Evolutionary conservation across 2,797 vertebrate species (phyloP).

Genomic region (Cyprinella venusta): DNA sequence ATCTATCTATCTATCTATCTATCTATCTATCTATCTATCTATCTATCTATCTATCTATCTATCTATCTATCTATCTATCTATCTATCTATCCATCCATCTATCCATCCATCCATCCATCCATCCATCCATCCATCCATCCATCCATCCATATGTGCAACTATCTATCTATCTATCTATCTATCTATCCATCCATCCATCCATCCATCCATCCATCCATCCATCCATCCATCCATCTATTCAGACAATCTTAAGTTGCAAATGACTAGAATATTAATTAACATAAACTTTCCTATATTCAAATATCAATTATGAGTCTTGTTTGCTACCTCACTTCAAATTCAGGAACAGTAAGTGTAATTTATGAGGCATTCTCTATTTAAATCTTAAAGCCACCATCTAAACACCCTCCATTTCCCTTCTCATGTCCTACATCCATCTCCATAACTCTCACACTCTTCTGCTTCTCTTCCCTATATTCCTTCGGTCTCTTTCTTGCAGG

Average conservation of each 20-base stretch:
- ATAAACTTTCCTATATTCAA: background rate
- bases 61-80: background rate
- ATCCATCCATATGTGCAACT: rapidly evolving
- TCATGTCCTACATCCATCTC: conserved; percentile 1
- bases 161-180: background rate
- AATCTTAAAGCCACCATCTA: conserved; percentile 5
- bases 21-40: background rate
- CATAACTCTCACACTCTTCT: conserved; percentile 15
- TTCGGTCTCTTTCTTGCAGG: conserved; percentile 20
- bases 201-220: background rate
- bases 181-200: rapidly evolving
- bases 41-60: background rate
- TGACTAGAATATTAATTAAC: too few species aligned
- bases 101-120: background rate
- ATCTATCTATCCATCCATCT: background rate
- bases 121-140: background rate
- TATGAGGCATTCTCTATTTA: background rate
- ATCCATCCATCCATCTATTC: background rate
- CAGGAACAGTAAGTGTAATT: background rate
- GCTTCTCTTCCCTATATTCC: conserved; percentile 1
- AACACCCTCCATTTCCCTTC: conserved; percentile 11
- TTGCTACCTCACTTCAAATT: background rate
- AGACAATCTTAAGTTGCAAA: too few species aligned
- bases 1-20: rapidly evolving
- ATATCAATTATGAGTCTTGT: background rate